Base-by-base conservation (phyloP, 2,113 vertebrate genomes). In the Hemiscyllium ocellatum region DNA sequence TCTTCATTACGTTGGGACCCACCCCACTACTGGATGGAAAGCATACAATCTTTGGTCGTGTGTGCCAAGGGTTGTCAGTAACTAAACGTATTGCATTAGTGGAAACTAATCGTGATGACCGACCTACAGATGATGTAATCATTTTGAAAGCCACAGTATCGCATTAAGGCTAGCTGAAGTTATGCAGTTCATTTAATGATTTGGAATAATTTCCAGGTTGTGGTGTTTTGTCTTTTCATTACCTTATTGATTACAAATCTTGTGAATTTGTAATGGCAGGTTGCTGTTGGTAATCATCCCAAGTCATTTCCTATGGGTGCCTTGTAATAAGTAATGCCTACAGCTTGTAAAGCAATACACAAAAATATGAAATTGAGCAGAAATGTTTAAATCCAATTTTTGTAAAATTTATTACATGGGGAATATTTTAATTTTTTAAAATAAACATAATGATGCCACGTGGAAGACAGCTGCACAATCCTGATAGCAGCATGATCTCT, bases 21-120 rank as follows among this genome's bases (percentile, higher is more conserved):
- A 98, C 98, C 3, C 98, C 99, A 97, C 99, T 99, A 99, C 97
- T 99, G 5, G 99, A 99, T 12, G 98, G 98, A 85, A 99, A 99
- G 69, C 99, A 99, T 97, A 99, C 96, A 96, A 99, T 99, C 96
- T 99, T 99, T 24, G 99, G 99, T 13, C 97, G 99, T 95, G 98
- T 99, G 22, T 98, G 83, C 96, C 98, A 99, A 96, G 99, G 99
- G 26, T 98, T 99, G 33, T 97, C 98, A 2, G 98, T 99, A 93
- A 97, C 99, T 96, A 98, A 98, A 95, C 98, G 99, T 42, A 97
- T 99, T 26, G 99, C 99, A 93, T 98, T 99, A 98, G 99, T 99
- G 96, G 99, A 99, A 96, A 99, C 99, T 1, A 98, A 98, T 90
- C 97, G 98, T n/a, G 99, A 99, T 97, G 99, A 99, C 97, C 98